Evolutionary conservation across 2,888 invertebrate genomes (phyloP).

Genomic region (Macropis europaea): DNA sequence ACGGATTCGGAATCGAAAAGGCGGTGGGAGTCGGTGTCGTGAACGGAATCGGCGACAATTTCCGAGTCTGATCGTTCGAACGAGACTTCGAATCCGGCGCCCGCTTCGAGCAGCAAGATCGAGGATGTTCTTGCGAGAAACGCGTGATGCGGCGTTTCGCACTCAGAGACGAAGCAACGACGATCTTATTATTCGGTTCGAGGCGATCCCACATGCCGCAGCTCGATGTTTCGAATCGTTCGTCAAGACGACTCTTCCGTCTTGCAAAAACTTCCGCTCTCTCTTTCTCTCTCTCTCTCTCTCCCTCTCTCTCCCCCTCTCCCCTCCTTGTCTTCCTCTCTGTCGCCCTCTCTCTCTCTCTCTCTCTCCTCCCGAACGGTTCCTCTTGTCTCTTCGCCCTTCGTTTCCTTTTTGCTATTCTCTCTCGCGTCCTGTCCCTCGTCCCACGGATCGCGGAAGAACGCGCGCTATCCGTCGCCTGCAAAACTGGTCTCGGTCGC

Average conservation of each 20-base stretch:
- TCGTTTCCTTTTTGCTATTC: too few relatives aligned
- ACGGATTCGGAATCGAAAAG: not conserved
- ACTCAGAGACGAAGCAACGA: slow-evolving; percentile 20
- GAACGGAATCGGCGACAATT: not conserved
- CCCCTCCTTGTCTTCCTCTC: not conserved
- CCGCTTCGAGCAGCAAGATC: slow-evolving; percentile 14
- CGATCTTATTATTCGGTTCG: slow-evolving; percentile 29
- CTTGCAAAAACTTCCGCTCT: slow-evolving; percentile 52
- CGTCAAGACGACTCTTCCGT: not conserved
- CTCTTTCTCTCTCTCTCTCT: not conserved
- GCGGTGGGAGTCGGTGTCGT: not conserved
- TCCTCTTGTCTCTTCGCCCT: not conserved
- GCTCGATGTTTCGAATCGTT: slow-evolving; percentile 39
- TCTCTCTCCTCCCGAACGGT: not conserved
- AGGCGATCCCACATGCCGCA: slow-evolving; percentile 57
- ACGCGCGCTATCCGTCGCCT: too few relatives aligned
- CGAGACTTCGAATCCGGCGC: slow-evolving; percentile 33
- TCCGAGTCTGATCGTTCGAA: not conserved
- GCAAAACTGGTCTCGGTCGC: too few relatives aligned
- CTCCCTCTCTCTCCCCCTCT: not conserved
- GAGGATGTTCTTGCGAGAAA: slow-evolving; percentile 9
- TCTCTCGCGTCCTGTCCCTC: too few relatives aligned
- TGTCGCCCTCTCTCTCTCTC: too few relatives aligned
- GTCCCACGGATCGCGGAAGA: too few relatives aligned
- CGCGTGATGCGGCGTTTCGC: slow-evolving; percentile 19